These are phyloP conservation scores for Cetoscarus ocellatus DNA, from an alignment of 2,797 vertebrate species.

Conservation along the genomic window DNA sequence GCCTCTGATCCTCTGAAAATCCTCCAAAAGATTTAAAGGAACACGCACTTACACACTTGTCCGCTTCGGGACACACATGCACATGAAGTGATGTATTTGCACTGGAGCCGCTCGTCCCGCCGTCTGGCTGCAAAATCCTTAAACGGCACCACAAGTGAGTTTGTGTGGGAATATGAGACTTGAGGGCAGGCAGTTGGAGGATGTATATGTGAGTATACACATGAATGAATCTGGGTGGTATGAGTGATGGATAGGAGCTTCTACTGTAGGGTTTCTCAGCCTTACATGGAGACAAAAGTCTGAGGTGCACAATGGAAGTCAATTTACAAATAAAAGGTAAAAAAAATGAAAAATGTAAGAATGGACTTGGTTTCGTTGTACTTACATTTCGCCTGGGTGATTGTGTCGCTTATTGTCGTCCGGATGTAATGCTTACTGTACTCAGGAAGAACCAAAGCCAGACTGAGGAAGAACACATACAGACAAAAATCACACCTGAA, in stretches of 20 bases:
- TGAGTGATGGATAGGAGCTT: constrained; percentile 60
- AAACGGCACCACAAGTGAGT: constrained; percentile 68
- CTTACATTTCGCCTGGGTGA: constrained; percentile 97
- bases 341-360: constrained; percentile 29
- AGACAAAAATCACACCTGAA: constrained; percentile 3
- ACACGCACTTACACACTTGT: neutral
- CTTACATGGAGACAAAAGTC: constrained; percentile 40
- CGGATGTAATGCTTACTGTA: constrained; percentile 96
- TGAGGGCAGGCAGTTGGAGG: constrained; percentile 12
- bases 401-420: constrained; percentile 92
- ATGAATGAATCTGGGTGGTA: neutral
- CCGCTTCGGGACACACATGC: constrained; percentile 8
- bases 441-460: constrained; percentile 95
- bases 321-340: constrained; percentile 33
- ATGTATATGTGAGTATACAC: neutral
- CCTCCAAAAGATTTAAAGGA: constrained; percentile 19
- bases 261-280: constrained; percentile 39
- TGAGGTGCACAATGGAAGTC: constrained; percentile 29
- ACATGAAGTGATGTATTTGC: constrained; percentile 16
- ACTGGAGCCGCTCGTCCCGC: constrained; percentile 58
- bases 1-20: constrained; percentile 35
- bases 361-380: constrained; percentile 56
- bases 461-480: constrained; percentile 81
- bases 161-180: constrained; percentile 32
- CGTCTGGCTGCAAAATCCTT: constrained; percentile 58